Conservation (phyloP, 2,888 invertebrate species). For the Lepeophtheirus nordmannii region DNA sequence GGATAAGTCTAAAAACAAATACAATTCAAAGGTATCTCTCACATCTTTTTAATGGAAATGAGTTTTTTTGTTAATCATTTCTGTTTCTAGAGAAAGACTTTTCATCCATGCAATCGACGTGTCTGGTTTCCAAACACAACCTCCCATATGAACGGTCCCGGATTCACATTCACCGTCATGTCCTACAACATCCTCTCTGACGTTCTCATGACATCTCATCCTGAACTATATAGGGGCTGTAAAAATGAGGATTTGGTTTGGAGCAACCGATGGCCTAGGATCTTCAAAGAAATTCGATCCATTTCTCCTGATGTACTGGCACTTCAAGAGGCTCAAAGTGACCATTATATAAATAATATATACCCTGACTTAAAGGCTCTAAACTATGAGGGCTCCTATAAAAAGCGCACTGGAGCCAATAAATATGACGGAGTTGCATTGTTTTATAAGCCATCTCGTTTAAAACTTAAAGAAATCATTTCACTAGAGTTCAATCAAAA, state of each 20-base stretch:
- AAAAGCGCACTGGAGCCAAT: constrained; percentile 62
- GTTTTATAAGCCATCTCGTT: constrained; percentile 45
- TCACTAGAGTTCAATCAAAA: background rate
- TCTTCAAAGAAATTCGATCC: constrained; percentile 44
- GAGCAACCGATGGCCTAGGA: constrained; percentile 46
- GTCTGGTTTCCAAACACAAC: background rate
- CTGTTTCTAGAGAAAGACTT: too few relatives aligned
- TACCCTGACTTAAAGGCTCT: constrained; percentile 35
- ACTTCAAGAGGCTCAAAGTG: constrained; percentile 73
- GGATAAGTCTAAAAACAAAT: too few relatives aligned
- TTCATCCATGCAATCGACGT: background rate
- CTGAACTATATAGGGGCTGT: constrained; percentile 51
- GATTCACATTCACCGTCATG: constrained; percentile 48
- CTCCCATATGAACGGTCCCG: too few relatives aligned
- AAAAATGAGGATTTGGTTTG: constrained; percentile 47
- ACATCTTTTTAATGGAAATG: too few relatives aligned
- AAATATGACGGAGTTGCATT: constrained; percentile 81
- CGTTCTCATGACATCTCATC: constrained; percentile 54
- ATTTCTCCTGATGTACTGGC: constrained; percentile 48
- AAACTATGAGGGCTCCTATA: constrained; percentile 57
- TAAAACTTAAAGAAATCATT: background rate
- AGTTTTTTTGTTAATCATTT: too few relatives aligned
- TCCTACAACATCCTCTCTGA: constrained; percentile 82
- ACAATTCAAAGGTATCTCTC: too few relatives aligned
- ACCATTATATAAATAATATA: constrained; percentile 51